These are phyloP conservation scores for Oriolus oriolus DNA, from an alignment of 2,113 vertebrate species.

Conservation along the genomic window DNA sequence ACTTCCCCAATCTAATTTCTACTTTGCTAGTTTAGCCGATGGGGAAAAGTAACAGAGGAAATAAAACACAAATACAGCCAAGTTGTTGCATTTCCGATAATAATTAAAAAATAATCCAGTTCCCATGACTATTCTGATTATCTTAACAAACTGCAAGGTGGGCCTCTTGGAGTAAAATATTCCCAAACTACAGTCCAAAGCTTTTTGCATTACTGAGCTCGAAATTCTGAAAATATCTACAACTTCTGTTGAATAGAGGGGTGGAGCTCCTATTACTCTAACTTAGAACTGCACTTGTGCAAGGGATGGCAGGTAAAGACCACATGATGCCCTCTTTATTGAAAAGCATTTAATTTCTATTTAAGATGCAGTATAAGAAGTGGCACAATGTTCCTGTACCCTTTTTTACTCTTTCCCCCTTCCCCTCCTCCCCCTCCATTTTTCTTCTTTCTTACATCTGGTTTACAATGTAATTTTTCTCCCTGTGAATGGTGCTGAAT, in stretches of 20 bases:
- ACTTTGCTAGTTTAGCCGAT: background rate
- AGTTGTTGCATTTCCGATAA: background rate
- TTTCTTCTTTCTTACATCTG: background rate
- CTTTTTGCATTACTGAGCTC: background rate
- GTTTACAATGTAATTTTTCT: background rate
- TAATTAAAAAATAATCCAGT: background rate
- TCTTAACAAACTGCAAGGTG: background rate
- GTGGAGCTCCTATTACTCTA: background rate
- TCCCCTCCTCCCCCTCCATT: background rate
- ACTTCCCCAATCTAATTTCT: background rate
- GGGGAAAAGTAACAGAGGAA: background rate
- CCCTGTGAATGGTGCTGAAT: background rate
- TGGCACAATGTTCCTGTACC: background rate
- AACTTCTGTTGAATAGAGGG: fast-evolving
- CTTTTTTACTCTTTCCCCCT: background rate
- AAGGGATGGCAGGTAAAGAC: background rate
- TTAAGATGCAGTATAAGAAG: background rate
- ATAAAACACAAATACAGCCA: background rate
- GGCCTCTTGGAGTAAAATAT: background rate
- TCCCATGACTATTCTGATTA: background rate
- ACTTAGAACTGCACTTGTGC: background rate
- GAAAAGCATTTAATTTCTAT: background rate
- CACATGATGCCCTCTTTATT: background rate
- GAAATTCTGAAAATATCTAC: background rate
- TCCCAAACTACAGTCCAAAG: background rate